A percentile compares a stretch with the other conserved stretches of the same genome.
Evolutionary conservation across 2,888 invertebrate species (phyloP).

Genomic region (Leptodirus hochenwartii): DNA sequence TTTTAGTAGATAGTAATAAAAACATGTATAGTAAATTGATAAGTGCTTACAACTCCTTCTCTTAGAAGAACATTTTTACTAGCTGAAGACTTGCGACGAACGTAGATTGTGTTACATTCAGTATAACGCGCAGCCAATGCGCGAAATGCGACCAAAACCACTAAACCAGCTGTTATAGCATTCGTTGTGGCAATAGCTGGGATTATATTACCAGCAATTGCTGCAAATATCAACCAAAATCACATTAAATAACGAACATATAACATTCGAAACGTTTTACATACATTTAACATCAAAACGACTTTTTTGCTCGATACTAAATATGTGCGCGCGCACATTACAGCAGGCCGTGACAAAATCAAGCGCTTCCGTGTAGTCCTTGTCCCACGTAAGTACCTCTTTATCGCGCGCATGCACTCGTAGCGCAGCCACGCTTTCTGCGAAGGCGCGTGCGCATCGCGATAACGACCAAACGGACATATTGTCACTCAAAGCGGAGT

Average conservation of each 20-base stretch:
- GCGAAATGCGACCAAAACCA: conserved; percentile 72
- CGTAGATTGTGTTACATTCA: conserved; percentile 58
- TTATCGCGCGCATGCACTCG: conserved; percentile 37
- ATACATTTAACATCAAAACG: conserved; percentile 90
- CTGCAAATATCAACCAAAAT: conserved; percentile 26
- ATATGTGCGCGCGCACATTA: conserved; percentile 81
- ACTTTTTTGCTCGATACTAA: conserved; percentile 72
- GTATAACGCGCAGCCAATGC: conserved; percentile 47
- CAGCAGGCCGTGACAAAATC: conserved; percentile 93
- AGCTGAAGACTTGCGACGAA: conserved; percentile 54
- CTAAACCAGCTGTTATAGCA: conserved; percentile 92
- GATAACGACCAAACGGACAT: conserved; percentile 25
- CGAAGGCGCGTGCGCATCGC: conserved; percentile 41
- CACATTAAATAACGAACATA: conserved; percentile 5
- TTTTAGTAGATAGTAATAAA: too few relatives aligned
- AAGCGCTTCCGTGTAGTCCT: conserved; percentile 85
- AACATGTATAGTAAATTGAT: too few relatives aligned
- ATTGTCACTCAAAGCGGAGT: too few relatives aligned
- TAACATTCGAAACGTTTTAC: too few relatives aligned
- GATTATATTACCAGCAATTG: conserved; percentile 99
- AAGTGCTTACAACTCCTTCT: too few relatives aligned
- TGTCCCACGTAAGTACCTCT: conserved; percentile 86
- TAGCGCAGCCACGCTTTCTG: conserved; percentile 43
- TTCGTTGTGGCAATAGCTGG: conserved; percentile 99
- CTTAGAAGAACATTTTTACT: conserved; percentile 53